Base-by-base conservation (phyloP, 2,113 vertebrate genomes). In the Plotosus lineatus region DNA sequence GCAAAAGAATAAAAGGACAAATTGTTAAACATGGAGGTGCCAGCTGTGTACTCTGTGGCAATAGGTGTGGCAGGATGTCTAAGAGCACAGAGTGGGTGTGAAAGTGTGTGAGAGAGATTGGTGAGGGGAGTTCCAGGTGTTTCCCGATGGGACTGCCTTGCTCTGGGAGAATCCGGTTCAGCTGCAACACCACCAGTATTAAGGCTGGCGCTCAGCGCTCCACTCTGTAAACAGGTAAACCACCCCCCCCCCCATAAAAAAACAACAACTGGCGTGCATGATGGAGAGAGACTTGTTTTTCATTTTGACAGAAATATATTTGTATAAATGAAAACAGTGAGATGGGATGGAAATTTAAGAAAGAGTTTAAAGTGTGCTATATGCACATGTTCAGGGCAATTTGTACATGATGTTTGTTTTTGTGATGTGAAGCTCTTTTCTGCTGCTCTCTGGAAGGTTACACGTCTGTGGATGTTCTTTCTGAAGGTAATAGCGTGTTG, bases 71-170 rank as follows among this genome's bases (percentile, higher is more conserved):
- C n/a, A 40, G 42, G 23, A 23, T 75, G 75, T 63, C 36, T 79
- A 19, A 71, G 17, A 71, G 50, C 28, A 19, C 36, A 23, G 73
- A 50, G 76, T n/a, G 60, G 53, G 48, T 75, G 71, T 77, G 65
- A 78, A 58, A 40, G 51, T 72, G 42, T 36, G 55, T 19, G 56
- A 1, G 19, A 61, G 26, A 60, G 56, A 31, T n/a, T 38, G 72
- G 46, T 78, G 44, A 75, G 50, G 81, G 82, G 78, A 86, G 69
- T 51, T 82, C 53, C 85, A 82, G 75, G 85, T 86, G 85, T 86
- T 86, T 78, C 85, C 85, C 79, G 69, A 63, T n/a, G 44, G 80
- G 71, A 69, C 66, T 69, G 72, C 68, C 23, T 51, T 23, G 58
- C 72, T 79, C 56, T 44, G 53, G 85, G 82, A 80, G 81, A 86